Base-by-base conservation (phyloP, 2,797 vertebrate species). In the Oreochromis grahami region DNA sequence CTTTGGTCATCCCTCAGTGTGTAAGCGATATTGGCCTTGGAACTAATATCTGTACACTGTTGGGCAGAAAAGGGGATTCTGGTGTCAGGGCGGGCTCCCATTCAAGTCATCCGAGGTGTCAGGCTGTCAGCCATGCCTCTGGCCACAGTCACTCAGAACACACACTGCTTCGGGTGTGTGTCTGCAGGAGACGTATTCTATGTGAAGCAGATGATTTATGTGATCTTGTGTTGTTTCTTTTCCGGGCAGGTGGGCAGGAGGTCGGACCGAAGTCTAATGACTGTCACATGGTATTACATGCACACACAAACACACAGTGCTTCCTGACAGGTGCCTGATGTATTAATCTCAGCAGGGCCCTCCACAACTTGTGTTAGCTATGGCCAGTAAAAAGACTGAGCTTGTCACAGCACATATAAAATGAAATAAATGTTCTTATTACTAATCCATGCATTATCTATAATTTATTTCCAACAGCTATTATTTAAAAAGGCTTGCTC, bases 1-100 rank as follows among this genome's bases (percentile, higher is more conserved):
- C 81, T 80, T 34, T 87, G 88, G 92, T 88, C 89, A 86, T 83
- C 79, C 85, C 84, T 91, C 88, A 74, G 83, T 84, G 81, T 82
- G 68, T 83, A 84, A 83, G 81, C 85, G 91, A 93, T 90, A 90
- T 86, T 90, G 88, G 88, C 82, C 84, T 91, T 84, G 82, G 78
- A 88, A 80, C 84, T 89, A 81, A 86, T 84, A 87, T 89, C 85
- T 86, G 80, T 74, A 53, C 65, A 87, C 88, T 74, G 24, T 43
- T 83, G 88, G 90, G 88, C 90, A 90, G 84, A 68, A 72, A 86
- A 83, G 87, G 78, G 72, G 83, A 90, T 84, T 85, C 86, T 76
- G 88, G 88, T 93, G 93, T 94, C 94, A 94, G 94, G 89, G 91
- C 88, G 83, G 89, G 65, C 90, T 93, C 82, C 90, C 87, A 80